Base-by-base conservation (phyloP, 35 echinoderm and acorn worm genomes). In the Holothuria glaberrima region DNA sequence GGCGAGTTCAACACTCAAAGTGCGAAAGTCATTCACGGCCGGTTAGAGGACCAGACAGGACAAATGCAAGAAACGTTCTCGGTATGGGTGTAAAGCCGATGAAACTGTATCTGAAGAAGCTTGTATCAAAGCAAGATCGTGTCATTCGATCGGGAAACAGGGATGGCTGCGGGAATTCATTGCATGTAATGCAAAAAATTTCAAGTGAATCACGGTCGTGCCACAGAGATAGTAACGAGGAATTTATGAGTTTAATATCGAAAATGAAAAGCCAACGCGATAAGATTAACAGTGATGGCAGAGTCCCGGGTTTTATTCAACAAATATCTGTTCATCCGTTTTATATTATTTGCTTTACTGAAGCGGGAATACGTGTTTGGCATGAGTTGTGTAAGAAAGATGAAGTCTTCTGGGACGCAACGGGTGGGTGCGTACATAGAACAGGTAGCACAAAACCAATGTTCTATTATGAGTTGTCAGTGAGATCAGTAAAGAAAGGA, bases 151-250 rank as follows among this genome's bases (percentile, higher is more conserved):
- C 82, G 0, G 82, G 82, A n/a, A 86, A 86, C 22, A 86, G 82
- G 33, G 34, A 86, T 12, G 6, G 27, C 19, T 60, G 31, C 9
- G 82, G 82, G 9, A 86, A 22, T 2, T 30, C 82, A 6, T 57
- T 60, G 22, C 21, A 17, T 29, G 82, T 86, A 26, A 60, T 86
- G 50, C 82, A 86, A 60, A 86, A 86, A 86, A 86, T 86, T 60
- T 86, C 82, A 12, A 86, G 82, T 86, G 82, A 86, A 60, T 1
- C 10, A 29, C 26, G 82, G 9, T 6, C 82, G 5, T 13, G 12
- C 30, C 20, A 31, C n/a, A 57, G 82, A 59, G 32, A 60, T 5
- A 18, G 30, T 36, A 60, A 36, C 5, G 16, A 86, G 13, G 82
- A 86, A 86, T 16, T 86, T 16, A 33, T 30, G 63, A 86, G 82